Base-by-base conservation (phyloP, 2,113 vertebrate species). In the Aphelocoma coerulescens region DNA sequence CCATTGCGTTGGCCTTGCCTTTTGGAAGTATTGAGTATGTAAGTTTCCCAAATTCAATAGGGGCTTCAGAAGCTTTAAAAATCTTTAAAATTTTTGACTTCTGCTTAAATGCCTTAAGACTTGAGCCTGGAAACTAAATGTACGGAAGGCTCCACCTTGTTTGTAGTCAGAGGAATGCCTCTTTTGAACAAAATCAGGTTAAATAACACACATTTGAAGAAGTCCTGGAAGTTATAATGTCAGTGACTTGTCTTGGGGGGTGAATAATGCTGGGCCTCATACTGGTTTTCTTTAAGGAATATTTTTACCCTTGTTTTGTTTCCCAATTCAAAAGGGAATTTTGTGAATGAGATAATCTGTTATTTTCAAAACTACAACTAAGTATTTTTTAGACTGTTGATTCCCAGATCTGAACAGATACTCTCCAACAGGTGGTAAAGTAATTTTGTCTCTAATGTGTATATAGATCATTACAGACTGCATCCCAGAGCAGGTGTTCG, bases 301-400 rank as follows among this genome's bases (percentile, higher is more conserved):
- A 75, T 89, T 94, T 95, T 95, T 94, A 69, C 30, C 19, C 83
- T 85, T 88, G 44, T 87, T 93, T 91, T 88, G 39, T 92, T 95
- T 95, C 77, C n/a, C 67, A 89, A 16, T 87, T 73, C 68, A 83
- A 49, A 77, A 79, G 61, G 48, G 48, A 8, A 32, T 82, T 96
- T 95, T 77, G 88, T 92, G 89, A 94, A 91, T 96, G 90, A 97
- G 90, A 90, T 94, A 95, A 96, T 96, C 57, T 91, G 88, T 95
- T 95, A 90, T 97, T 97, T 94, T 95, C 88, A 75, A 86, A 96
- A 88, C 83, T 88, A 89, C 74, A 37, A 48, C 83, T 69, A 68
- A 72, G 32, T 90, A 67, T 57, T 77, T 89, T 87, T 94, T 84
- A 55, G 43, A 33, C 55, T 51, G n/a, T 68, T 82, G 54, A 49